These are phyloP conservation scores for Xyrichtys novacula DNA, from an alignment of 2,797 vertebrate genomes.

Conservation along the genomic window DNA sequence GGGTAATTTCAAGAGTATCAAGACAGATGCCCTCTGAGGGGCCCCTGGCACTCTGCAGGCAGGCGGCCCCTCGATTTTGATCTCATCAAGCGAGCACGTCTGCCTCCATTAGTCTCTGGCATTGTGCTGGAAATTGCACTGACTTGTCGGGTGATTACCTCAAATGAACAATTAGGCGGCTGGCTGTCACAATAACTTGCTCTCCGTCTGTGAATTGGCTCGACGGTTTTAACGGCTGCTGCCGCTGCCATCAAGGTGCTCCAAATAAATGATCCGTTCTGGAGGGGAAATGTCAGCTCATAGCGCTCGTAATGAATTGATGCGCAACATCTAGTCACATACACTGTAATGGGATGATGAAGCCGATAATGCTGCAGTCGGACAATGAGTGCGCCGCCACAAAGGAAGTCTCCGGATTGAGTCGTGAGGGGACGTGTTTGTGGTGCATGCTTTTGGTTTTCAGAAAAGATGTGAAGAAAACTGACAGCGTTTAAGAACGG, in stretches of 20 bases:
- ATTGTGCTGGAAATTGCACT: conserved; percentile 78
- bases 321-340: conserved; percentile 52
- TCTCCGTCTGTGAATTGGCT: conserved; percentile 67
- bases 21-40: conserved; percentile 48
- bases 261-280: conserved; percentile 77
- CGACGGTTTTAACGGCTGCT: conserved; percentile 65
- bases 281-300: conserved; percentile 76
- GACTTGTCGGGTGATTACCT: conserved; percentile 83
- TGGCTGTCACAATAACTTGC: conserved; percentile 81
- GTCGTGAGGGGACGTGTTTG: conserved; percentile 1
- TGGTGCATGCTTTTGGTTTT: background rate
- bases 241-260: conserved; percentile 69
- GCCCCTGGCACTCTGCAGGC: conserved; percentile 60
- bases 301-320: conserved; percentile 69
- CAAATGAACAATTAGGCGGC: conserved; percentile 84
- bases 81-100: conserved; percentile 76
- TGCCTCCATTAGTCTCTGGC: conserved; percentile 78
- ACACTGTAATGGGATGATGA: conserved; percentile 53
- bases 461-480: background rate
- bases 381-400: conserved; percentile 37
- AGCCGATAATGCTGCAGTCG: conserved; percentile 52
- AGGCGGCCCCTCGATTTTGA: conserved; percentile 61
- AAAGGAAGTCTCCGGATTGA: conserved; percentile 48
- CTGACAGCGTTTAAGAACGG: too few relatives aligned
- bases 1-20: conserved; percentile 48